Evolutionary conservation across 2,113 vertebrate species (phyloP).

Genomic region (Taxidea taxus): DNA sequence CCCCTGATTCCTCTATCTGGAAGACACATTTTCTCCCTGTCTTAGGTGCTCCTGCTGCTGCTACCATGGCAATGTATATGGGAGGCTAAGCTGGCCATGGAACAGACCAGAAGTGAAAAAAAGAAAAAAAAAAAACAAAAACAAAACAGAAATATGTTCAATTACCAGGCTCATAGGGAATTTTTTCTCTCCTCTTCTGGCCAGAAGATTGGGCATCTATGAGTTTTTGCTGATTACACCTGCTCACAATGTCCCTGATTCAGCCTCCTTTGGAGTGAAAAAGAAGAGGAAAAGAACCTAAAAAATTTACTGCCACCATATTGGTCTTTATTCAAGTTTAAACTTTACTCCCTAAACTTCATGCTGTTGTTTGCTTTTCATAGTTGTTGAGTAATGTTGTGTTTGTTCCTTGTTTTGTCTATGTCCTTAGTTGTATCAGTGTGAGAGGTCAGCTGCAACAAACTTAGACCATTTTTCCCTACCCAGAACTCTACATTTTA

Average conservation of each 20-base stretch:
- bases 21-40: neutral
- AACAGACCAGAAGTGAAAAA: neutral
- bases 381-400: neutral
- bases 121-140: too few relatives aligned
- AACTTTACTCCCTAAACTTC: neutral
- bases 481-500: too few relatives aligned
- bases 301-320: neutral
- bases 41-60: neutral
- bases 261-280: neutral
- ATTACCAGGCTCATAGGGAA: too few relatives aligned
- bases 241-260: neutral
- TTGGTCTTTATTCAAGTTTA: neutral
- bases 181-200: neutral
- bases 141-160: too few relatives aligned
- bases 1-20: neutral
- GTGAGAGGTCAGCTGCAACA: neutral
- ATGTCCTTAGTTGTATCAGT: neutral
- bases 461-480: neutral
- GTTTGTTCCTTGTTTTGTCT: neutral
- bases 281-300: neutral
- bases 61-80: neutral
- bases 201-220: neutral
- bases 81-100: neutral
- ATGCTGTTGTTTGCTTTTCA: neutral
- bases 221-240: neutral